Evolutionary conservation across 37 sponge, comb jelly and placozoan genomes (phyloP).

Genomic region (Beroe ovata): DNA sequence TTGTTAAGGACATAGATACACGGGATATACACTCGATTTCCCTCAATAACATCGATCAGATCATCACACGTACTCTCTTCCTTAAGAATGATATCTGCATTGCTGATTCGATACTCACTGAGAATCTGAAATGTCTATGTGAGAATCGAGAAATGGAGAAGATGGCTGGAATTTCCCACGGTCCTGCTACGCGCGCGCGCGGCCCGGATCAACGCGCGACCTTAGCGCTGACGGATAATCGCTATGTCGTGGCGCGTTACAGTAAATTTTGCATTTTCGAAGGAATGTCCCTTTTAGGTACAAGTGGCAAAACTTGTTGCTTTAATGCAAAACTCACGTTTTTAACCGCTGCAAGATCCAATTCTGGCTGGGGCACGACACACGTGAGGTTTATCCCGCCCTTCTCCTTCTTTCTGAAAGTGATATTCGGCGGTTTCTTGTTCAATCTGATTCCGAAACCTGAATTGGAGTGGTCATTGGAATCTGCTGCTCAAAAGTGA

Average conservation of each 20-base stretch:
- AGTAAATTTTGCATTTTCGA: too few relatives aligned
- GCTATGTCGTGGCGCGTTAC: too few relatives aligned
- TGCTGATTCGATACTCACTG: slow-evolving; percentile 92
- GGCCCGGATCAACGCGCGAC: too few relatives aligned
- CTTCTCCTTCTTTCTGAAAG: slow-evolving; percentile 90
- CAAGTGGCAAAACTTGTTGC: too few relatives aligned
- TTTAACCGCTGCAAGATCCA: slow-evolving; percentile 82
- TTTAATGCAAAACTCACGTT: too few relatives aligned
- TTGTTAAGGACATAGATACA: slow-evolving; percentile 96
- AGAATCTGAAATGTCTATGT: slow-evolving; percentile 79
- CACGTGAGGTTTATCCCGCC: slow-evolving; percentile 93
- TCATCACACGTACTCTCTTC: slow-evolving; percentile 98
- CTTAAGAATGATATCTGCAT: slow-evolving; percentile 92
- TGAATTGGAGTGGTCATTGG: background rate
- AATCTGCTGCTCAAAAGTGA: too few relatives aligned
- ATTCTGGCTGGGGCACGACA: slow-evolving; percentile 70
- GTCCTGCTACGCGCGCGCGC: too few relatives aligned
- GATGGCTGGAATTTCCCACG: too few relatives aligned
- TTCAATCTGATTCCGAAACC: slow-evolving; percentile 77
- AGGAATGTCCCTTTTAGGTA: too few relatives aligned
- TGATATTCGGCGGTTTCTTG: slow-evolving; percentile 91
- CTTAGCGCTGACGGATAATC: too few relatives aligned
- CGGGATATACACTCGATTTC: slow-evolving; percentile 94
- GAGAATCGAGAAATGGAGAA: too few relatives aligned
- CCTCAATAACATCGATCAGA: slow-evolving; percentile 95